Conservation (phyloP, 2,113 vertebrate genomes). For the Oryzias melastigma region DNA sequence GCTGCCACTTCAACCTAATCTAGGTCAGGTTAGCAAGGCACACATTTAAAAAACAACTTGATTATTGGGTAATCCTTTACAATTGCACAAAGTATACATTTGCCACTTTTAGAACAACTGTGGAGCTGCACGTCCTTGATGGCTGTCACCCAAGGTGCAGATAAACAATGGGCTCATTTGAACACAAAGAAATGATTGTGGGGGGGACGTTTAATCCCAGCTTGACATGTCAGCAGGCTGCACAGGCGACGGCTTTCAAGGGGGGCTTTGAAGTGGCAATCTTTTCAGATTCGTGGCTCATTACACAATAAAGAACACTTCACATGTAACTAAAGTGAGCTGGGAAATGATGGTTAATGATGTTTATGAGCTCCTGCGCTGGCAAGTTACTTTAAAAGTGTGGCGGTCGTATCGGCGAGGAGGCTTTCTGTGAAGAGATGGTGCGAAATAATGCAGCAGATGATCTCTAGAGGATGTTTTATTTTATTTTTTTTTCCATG, state of each 20-base stretch:
- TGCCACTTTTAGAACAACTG: constrained; percentile 36
- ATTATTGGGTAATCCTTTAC: constrained; percentile 24
- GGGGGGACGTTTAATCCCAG: constrained; percentile 73
- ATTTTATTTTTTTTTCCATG: background rate
- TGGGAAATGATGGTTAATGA: constrained; percentile 72
- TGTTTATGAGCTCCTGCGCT: constrained; percentile 67
- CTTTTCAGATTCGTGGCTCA: constrained; percentile 75
- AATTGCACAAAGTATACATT: constrained; percentile 30
- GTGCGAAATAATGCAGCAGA: constrained; percentile 67
- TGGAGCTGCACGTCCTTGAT: constrained; percentile 43
- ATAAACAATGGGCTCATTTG: constrained; percentile 77
- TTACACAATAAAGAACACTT: constrained; percentile 77
- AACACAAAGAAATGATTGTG: constrained; percentile 78
- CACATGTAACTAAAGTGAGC: constrained; percentile 66
- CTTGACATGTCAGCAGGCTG: constrained; percentile 72
- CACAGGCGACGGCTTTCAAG: constrained; percentile 66
- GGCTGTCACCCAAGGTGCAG: constrained; percentile 70
- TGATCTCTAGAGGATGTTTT: constrained; percentile 31
- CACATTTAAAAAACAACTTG: constrained; percentile 10
- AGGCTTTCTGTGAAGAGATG: constrained; percentile 47
- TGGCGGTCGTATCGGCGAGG: constrained; percentile 44
- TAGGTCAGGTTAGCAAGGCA: constrained; percentile 21
- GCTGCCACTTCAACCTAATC: constrained; percentile 15
- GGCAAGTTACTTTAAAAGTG: constrained; percentile 63
- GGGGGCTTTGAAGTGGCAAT: constrained; percentile 77